Percentiles rank a stretch among this genome's conserved stretches.
Conservation (phyloP, 1,140 invertebrate genomes). For the Drosophila seguyi region DNA sequence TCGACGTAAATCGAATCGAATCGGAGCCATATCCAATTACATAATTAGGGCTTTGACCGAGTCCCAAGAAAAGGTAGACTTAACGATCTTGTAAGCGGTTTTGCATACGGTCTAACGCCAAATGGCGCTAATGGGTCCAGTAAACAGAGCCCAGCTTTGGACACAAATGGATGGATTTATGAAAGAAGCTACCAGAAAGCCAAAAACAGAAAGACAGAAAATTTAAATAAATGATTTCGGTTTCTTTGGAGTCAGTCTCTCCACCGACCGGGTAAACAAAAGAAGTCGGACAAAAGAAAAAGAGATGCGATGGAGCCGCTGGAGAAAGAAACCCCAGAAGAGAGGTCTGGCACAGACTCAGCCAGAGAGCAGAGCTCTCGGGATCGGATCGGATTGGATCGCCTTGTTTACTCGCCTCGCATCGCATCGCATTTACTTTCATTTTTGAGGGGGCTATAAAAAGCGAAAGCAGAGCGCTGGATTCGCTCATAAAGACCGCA, state of each 20-base stretch:
- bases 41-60: conserved; percentile 56
- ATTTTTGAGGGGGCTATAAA: conserved; percentile 69
- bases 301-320: conserved; percentile 14
- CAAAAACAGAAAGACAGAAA: conserved; percentile 28
- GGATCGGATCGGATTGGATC: conserved; percentile 19
- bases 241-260: conserved; percentile 62
- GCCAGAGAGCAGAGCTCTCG: conserved; percentile 17
- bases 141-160: conserved; percentile 46
- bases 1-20: background rate
- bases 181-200: conserved; percentile 71
- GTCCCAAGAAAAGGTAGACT: conserved; percentile 17
- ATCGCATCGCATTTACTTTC: conserved; percentile 60
- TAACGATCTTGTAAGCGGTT: conserved; percentile 49
- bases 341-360: conserved; percentile 48
- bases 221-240: conserved; percentile 81
- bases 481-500: conserved; percentile 81
- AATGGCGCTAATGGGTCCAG: conserved; percentile 57
- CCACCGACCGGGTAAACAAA: conserved; percentile 48
- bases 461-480: conserved; percentile 78
- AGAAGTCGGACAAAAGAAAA: conserved; percentile 41
- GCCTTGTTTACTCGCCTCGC: conserved; percentile 58
- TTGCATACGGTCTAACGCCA: conserved; percentile 58
- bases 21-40: conserved; percentile 51
- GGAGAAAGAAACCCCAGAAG: conserved; percentile 40
- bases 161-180: conserved; percentile 61